A percentile compares a stretch with the other conserved stretches of the same genome.
These are phyloP conservation scores for Chrysomallon squamiferum DNA, from an alignment of 1,140 invertebrate genomes.

Conservation along the genomic window DNA sequence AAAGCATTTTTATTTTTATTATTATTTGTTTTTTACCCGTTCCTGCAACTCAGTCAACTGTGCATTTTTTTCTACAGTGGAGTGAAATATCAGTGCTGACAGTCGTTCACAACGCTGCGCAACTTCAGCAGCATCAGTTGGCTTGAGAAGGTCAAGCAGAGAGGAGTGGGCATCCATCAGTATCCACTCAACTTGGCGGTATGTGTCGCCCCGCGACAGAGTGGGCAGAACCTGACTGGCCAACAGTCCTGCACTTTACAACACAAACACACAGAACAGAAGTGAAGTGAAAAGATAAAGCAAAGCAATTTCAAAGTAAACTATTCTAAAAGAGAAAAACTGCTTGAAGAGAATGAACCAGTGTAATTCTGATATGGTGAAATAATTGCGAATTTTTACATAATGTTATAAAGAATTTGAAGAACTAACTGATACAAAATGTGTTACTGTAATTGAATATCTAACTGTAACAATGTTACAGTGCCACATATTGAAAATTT, in stretches of 20 bases:
- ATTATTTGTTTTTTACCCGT: constrained; percentile 52
- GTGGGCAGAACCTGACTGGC: constrained; percentile 50
- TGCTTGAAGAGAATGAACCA: too few relatives aligned
- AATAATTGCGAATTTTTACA: too few relatives aligned
- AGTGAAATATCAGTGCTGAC: constrained; percentile 53
- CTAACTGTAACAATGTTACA: too few relatives aligned
- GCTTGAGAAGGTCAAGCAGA: constrained; percentile 32
- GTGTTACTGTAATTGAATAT: too few relatives aligned
- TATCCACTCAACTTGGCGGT: constrained; percentile 61
- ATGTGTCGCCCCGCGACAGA: constrained; percentile 51
- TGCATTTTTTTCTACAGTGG: constrained; percentile 53
- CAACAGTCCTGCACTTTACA: constrained; percentile 49
- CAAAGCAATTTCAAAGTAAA: too few relatives aligned
- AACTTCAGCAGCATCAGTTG: constrained; percentile 40
- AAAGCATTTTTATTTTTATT: too few relatives aligned
- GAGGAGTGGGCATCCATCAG: constrained; percentile 55
- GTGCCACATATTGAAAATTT: too few relatives aligned
- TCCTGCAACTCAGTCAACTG: constrained; percentile 53
- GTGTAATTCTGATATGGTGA: too few relatives aligned
- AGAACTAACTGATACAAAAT: too few relatives aligned
- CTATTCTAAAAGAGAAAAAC: too few relatives aligned
- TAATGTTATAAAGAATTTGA: too few relatives aligned
- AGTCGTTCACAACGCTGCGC: constrained; percentile 52
- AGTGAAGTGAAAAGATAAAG: background rate
- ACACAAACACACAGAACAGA: background rate